Percentiles rank a stretch among this genome's conserved stretches.
These are phyloP conservation scores for Lochmaea crataegi DNA, from an alignment of 2,888 invertebrate genomes.

Conservation along the genomic window DNA sequence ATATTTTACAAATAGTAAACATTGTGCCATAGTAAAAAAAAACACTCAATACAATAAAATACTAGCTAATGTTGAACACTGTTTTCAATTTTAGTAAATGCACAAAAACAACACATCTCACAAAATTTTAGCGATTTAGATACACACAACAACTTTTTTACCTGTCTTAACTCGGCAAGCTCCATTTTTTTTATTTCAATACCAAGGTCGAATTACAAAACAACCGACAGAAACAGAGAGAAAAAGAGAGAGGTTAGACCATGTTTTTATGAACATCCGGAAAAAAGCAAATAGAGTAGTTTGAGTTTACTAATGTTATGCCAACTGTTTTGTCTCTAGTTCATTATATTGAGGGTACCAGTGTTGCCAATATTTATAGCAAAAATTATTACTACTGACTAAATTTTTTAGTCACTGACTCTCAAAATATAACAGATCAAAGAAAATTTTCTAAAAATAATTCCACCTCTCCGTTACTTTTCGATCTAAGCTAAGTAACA, in stretches of 20 bases:
- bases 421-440: neutral
- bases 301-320: conserved; percentile 19
- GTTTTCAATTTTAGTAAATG: neutral
- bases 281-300: conserved; percentile 21
- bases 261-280: conserved; percentile 23
- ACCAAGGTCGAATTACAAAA: conserved; percentile 14
- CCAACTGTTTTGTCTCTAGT: conserved; percentile 18
- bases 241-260: neutral
- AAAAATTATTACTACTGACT: neutral
- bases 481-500: too few species aligned
- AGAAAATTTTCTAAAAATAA: too few species aligned
- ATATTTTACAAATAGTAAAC: neutral
- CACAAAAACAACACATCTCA: too few species aligned
- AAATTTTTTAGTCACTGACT: neutral
- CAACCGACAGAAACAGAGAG: neutral
- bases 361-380: neutral
- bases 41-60: neutral
- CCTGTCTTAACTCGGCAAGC: conserved; percentile 14
- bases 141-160: conserved; percentile 1
- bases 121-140: neutral
- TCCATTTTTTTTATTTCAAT: conserved; percentile 15
- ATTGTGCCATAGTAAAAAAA: neutral
- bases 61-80: neutral
- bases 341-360: conserved; percentile 9
- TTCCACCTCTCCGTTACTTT: too few species aligned